Evolutionary conservation across 2,113 vertebrate species (phyloP), one percentile per base, ranked within the genome.

Genomic region (Otus sunia): DNA sequence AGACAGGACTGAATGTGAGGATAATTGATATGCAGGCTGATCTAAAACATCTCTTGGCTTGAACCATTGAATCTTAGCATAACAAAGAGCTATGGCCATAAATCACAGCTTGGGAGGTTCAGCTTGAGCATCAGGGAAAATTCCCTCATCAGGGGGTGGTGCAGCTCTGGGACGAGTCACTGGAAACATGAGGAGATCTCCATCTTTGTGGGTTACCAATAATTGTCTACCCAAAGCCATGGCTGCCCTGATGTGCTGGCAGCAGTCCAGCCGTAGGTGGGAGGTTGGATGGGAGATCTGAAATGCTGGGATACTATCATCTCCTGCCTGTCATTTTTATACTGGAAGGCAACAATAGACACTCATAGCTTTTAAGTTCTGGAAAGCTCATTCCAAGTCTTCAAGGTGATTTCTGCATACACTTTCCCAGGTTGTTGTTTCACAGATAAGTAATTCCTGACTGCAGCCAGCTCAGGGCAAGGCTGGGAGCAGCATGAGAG

Each of bases 71-170:
- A 79, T 36, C 41, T 49, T 4, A 23, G 23, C 34, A 1, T 0
- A 66, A 74, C 15, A 12, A 52, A 69, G 34, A 88, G 50, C 30
- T 79, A 9, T 9, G 41, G n/a, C 13, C 37, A 63, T 37, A 79
- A 74, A 86, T 47, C 27, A 71, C 1, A 34, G 58, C 41, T 39
- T 59, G 32, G 47, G 76, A 86, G 27, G 58, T 39, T 53, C 76
- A 49, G 27, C 20, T 7, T 58, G 72, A 77, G 37, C 8, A 23
- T 0, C 0, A 0, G 15, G 52, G 58, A 39, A 79, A 72, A 41
- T 8, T 91, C 41, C 34, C 23, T 60, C 15, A 52, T 20, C 17
- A 12, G 64, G 41, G 14, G 20, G 15, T 12, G 26, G 14, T 52
- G 52, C 56, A 88, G 64, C 14, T 47, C 30, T 41, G 22, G 64